These are phyloP conservation scores for Aleiodes sp. DNA, from an alignment of 1,140 invertebrate species.

Conservation along the genomic window DNA sequence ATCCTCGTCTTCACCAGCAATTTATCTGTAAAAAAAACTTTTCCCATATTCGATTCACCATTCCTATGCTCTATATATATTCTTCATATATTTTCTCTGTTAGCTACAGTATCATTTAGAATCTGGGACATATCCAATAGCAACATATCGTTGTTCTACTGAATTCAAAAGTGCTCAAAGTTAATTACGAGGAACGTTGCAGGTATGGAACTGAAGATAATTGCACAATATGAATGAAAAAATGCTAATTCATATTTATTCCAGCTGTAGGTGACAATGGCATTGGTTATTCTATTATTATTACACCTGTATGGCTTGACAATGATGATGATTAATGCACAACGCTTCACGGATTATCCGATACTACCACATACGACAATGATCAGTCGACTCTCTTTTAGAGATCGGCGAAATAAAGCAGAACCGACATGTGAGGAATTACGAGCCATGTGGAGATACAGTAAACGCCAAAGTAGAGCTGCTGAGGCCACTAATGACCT, in stretches of 20 bases:
- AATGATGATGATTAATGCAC: conserved; percentile 42
- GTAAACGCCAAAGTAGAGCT: conserved; percentile 85
- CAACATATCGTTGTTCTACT: background rate
- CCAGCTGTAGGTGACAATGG: conserved; percentile 54
- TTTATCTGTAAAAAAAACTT: background rate
- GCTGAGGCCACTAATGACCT: conserved; percentile 87
- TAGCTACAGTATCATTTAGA: background rate
- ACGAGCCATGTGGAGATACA: conserved; percentile 91
- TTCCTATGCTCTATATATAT: background rate
- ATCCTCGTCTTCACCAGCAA: no score
- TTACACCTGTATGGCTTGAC: conserved; percentile 44
- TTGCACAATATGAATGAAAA: background rate
- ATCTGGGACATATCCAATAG: background rate
- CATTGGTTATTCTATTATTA: conserved; percentile 53
- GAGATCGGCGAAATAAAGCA: conserved; percentile 45
- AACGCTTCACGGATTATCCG: conserved; percentile 44
- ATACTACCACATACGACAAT: conserved; percentile 42
- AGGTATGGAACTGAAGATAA: background rate
- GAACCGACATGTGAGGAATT: conserved; percentile 89
- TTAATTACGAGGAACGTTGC: background rate
- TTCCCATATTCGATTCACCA: background rate
- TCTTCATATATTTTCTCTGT: background rate
- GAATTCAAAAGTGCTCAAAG: background rate
- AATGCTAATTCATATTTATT: background rate
- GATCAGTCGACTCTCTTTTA: conserved; percentile 42